Percentiles rank a stretch among this genome's conserved stretches.
These are phyloP conservation scores for Tetrapedia diversipes DNA, from an alignment of 2,888 invertebrate species.

Conservation along the genomic window DNA sequence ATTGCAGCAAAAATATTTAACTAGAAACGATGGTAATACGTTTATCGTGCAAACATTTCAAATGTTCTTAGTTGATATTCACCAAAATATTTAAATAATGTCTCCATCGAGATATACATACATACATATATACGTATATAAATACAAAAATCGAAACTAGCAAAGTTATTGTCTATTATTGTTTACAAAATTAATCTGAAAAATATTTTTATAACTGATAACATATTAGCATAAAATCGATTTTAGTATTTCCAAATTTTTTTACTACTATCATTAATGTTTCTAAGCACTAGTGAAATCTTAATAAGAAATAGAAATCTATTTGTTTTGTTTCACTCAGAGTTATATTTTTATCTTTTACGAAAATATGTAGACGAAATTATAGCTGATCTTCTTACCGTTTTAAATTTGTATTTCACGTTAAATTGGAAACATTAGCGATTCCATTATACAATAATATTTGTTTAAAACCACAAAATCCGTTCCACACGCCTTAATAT, in stretches of 20 bases:
- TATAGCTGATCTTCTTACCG: background rate
- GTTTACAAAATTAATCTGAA: background rate
- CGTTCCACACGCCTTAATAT: background rate
- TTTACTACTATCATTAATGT: too few species aligned
- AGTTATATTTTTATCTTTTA: too few species aligned
- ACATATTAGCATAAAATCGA: background rate
- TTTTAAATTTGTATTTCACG: background rate
- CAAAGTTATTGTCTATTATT: too few species aligned
- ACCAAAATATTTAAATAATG: background rate
- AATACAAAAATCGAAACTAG: too few species aligned
- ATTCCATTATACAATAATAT: background rate
- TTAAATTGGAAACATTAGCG: background rate
- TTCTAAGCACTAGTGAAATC: too few species aligned
- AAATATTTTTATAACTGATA: background rate
- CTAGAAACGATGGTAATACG: background rate
- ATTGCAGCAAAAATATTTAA: constrained; percentile 16
- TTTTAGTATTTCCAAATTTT: background rate
- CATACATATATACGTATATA: too few species aligned
- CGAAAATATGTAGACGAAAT: background rate
- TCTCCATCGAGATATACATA: background rate
- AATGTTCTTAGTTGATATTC: background rate
- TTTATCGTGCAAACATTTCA: background rate
- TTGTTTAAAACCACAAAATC: background rate
- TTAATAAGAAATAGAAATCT: too few species aligned
- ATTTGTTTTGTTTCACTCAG: too few species aligned